Conservation (phyloP, 2,888 invertebrate species). For the Melipona beecheii region DNA sequence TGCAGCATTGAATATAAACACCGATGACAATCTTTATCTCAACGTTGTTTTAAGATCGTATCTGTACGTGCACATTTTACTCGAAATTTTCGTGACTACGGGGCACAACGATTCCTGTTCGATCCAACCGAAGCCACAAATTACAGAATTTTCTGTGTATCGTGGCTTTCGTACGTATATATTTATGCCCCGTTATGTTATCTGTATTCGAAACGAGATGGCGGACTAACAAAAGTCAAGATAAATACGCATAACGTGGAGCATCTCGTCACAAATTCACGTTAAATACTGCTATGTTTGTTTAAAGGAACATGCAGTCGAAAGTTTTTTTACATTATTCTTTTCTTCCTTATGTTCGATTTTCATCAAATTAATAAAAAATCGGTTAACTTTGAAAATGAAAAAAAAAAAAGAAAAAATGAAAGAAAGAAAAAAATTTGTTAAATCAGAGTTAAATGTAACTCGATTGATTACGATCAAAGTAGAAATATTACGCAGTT, state of each 20-base stretch:
- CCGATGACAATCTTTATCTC: slow-evolving; percentile 9
- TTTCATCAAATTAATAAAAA: no score
- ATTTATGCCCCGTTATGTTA: slow-evolving; percentile 58
- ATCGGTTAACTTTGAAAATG: neutral
- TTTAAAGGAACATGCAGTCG: neutral
- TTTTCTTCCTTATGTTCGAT: no score
- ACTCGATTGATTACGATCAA: no score
- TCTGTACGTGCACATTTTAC: neutral
- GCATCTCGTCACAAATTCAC: slow-evolving; percentile 43
- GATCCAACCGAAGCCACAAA: slow-evolving; percentile 69
- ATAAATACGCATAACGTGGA: slow-evolving; percentile 32
- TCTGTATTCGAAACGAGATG: slow-evolving; percentile 13
- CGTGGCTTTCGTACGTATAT: slow-evolving; percentile 59
- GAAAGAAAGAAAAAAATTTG: neutral
- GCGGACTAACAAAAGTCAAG: slow-evolving; percentile 31
- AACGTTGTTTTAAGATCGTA: neutral
- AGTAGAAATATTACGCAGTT: no score
- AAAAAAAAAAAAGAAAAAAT: neutral
- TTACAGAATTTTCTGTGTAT: slow-evolving; percentile 73
- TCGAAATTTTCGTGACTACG: neutral
- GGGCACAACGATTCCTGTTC: no score
- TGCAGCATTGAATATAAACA: neutral
- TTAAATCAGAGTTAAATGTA: neutral
- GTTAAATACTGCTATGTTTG: neutral
- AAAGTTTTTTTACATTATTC: no score